Evolutionary conservation across 2,113 vertebrate genomes (phyloP).

Genomic region (Pipra filicauda): DNA sequence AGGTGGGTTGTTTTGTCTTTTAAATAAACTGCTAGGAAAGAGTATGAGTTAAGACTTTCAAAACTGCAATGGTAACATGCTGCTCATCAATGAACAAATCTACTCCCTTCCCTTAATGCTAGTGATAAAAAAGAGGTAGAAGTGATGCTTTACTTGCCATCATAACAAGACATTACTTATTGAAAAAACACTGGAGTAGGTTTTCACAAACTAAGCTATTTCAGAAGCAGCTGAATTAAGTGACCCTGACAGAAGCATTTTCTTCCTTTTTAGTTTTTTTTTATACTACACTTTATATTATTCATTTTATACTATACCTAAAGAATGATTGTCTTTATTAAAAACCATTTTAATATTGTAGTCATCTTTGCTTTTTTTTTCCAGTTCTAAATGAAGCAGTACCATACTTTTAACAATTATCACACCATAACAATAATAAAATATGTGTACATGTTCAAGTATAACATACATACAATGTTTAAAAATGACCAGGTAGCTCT

Average conservation of each 20-base stretch:
- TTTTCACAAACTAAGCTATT: constrained; percentile 29
- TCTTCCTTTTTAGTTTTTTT: not conserved
- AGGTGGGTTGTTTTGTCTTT: not conserved
- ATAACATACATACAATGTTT: not conserved
- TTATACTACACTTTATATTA: not conserved
- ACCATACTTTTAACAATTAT: not conserved
- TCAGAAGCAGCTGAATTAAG: constrained; percentile 2
- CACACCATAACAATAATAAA: not conserved
- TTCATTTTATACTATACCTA: too few relatives aligned
- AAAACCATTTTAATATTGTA: not conserved
- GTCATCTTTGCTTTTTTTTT: not conserved
- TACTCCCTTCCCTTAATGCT: not conserved
- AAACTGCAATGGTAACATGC: not conserved
- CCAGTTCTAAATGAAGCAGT: not conserved
- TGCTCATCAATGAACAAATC: constrained; percentile 1
- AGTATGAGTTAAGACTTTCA: not conserved
- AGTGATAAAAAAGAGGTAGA: not conserved
- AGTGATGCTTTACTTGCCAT: not conserved
- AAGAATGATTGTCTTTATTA: not conserved
- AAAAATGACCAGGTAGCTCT: not conserved
- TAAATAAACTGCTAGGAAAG: constrained; percentile 23
- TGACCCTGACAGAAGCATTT: not conserved
- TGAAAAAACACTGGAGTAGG: not conserved
- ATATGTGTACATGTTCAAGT: not conserved
- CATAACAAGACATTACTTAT: not conserved